Conservation (phyloP, 2,888 invertebrate genomes). For the Hypomecis punctinalis region DNA sequence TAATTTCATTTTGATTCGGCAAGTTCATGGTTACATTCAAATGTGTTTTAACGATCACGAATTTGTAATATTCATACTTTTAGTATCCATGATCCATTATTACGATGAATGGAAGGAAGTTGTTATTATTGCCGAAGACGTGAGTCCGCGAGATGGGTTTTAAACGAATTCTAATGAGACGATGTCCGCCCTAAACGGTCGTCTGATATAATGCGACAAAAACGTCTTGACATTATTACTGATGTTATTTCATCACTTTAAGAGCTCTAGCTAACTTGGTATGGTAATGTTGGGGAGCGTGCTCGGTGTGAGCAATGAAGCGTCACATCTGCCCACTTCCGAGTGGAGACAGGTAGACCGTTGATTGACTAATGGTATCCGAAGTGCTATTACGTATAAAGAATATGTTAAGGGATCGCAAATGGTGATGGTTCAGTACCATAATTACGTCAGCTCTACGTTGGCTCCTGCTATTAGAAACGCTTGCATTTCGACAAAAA, state of each 20-base stretch:
- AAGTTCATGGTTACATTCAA: neutral
- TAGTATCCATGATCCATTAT: slow-evolving; percentile 43
- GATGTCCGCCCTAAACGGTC: slow-evolving; percentile 40
- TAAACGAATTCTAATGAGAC: slow-evolving; percentile 57
- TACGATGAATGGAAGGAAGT: slow-evolving; percentile 60
- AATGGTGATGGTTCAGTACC: slow-evolving; percentile 33
- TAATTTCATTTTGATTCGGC: slow-evolving; percentile 5
- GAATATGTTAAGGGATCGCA: slow-evolving; percentile 44
- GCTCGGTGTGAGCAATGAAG: slow-evolving; percentile 51
- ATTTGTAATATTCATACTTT: slow-evolving; percentile 33
- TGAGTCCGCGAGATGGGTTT: slow-evolving; percentile 51
- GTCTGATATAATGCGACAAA: slow-evolving; percentile 24
- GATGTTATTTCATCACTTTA: slow-evolving; percentile 16
- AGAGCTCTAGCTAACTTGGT: slow-evolving; percentile 26
- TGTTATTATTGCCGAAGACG: slow-evolving; percentile 54
- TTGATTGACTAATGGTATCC: slow-evolving; percentile 61
- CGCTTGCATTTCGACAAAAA: too few relatives aligned
- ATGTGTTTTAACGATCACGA: slow-evolving; percentile 6
- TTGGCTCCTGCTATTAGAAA: too few relatives aligned
- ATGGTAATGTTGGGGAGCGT: slow-evolving; percentile 38
- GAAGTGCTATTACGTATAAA: slow-evolving; percentile 45
- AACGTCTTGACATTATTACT: slow-evolving; percentile 20
- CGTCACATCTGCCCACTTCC: slow-evolving; percentile 60
- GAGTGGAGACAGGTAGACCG: slow-evolving; percentile 49
- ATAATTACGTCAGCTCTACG: neutral